Percentiles rank a stretch among this genome's conserved stretches.
phyloP scores from a whole-genome alignment of 92 coral and sea anemone genomes.

The Zoanthus solanderi region DNA sequence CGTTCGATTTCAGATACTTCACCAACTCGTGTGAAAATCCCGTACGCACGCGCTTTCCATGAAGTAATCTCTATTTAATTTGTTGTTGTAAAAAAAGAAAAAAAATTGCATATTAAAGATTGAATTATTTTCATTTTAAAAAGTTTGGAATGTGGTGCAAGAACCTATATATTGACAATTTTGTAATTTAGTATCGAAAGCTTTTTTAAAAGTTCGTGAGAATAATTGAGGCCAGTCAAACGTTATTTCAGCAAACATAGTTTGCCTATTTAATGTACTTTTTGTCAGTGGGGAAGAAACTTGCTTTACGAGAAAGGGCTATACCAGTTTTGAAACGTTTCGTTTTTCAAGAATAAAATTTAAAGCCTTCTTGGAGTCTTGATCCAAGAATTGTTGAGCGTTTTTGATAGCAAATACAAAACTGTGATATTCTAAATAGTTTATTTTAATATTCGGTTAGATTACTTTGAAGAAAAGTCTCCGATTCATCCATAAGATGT shows the following conservation, averaged over 20 bases:
- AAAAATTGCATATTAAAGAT: neutral
- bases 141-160: constrained; percentile 4
- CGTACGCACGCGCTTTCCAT: too few species aligned
- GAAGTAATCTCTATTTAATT: too few species aligned
- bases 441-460: neutral
- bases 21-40: too few species aligned
- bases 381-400: neutral
- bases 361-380: neutral
- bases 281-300: neutral
- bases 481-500: constrained; percentile 8
- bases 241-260: neutral
- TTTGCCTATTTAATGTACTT: neutral
- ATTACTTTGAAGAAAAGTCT: neutral
- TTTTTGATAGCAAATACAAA: too few species aligned
- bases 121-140: neutral
- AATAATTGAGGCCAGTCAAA: constrained; percentile 10
- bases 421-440: constrained; percentile 12
- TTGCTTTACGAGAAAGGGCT: neutral
- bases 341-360: neutral
- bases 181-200: neutral
- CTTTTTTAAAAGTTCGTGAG: neutral
- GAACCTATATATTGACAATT: neutral
- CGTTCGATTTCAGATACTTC: too few species aligned
- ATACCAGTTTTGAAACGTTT: neutral
- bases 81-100: too few species aligned